Evolutionary conservation across 64 coral and sea anemone genomes (phyloP).

Genomic region (Dendrophyllia cribrosa): DNA sequence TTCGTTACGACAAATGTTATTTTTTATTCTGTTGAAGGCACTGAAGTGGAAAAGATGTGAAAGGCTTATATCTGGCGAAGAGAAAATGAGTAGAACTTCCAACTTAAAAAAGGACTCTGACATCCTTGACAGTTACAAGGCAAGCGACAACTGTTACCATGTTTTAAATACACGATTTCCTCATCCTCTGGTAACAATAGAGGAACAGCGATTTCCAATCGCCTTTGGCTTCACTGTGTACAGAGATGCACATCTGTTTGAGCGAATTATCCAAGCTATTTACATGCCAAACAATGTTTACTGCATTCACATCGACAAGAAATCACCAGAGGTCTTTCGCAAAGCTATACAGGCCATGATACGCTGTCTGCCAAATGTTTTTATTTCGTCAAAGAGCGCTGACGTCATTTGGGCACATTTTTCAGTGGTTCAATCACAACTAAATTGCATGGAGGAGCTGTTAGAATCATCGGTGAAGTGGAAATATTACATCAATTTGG

Average conservation of each 20-base stretch:
- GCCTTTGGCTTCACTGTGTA: conserved; percentile 9
- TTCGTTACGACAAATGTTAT: no score
- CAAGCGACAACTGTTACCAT: not conserved
- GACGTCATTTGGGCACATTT: conserved; percentile 33
- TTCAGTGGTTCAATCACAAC: conserved; percentile 10
- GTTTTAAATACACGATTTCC: not conserved
- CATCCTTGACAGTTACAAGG: not conserved
- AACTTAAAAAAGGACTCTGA: not conserved
- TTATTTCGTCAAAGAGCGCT: not conserved
- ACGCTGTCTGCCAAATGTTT: conserved; percentile 39
- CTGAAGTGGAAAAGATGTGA: not conserved
- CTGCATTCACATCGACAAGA: conserved; percentile 45
- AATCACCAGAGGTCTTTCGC: not conserved
- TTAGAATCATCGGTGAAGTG: conserved; percentile 6
- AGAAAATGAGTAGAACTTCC: not conserved
- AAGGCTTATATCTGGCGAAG: not conserved
- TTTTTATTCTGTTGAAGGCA: not conserved
- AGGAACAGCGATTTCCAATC: not conserved
- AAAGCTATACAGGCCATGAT: not conserved
- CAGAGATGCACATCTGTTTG: not conserved
- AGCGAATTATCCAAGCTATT: conserved; percentile 12
- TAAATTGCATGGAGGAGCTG: conserved; percentile 9
- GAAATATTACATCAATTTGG: conserved; percentile 15
- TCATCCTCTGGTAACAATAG: conserved; percentile 4
- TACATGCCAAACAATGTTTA: conserved; percentile 42